Evolutionary conservation across 2,888 invertebrate genomes (phyloP).

Genomic region (Trachelus iudaicus): DNA sequence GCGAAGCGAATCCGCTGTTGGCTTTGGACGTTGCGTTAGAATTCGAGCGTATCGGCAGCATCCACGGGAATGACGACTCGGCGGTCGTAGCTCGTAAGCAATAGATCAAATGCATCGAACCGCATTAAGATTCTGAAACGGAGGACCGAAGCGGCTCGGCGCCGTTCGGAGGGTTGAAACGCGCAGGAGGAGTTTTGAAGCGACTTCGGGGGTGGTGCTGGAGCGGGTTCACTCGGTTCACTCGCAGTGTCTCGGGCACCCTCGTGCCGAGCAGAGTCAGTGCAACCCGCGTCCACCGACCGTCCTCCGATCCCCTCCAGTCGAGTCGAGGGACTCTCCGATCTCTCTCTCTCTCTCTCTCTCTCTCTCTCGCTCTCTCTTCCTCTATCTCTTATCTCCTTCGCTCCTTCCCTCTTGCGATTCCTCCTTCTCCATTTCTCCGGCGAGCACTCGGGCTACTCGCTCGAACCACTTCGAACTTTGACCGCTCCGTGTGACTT

Average conservation of each 20-base stretch:
- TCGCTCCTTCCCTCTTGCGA: background rate
- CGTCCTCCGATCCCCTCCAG: slow-evolving; percentile 36
- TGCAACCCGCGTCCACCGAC: slow-evolving; percentile 20
- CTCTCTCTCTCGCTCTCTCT: slow-evolving; percentile 16
- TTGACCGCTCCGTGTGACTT: background rate
- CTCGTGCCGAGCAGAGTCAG: slow-evolving; percentile 41
- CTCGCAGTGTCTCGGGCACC: slow-evolving; percentile 47
- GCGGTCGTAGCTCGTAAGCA: background rate
- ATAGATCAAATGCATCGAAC: background rate
- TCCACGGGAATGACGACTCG: background rate
- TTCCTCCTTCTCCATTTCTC: slow-evolving; percentile 23
- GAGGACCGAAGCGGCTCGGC: background rate
- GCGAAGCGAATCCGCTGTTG: background rate
- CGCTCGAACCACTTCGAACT: background rate
- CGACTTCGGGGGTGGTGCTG: background rate
- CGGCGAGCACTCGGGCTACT: background rate
- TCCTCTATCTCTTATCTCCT: slow-evolving; percentile 19
- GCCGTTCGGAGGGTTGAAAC: slow-evolving; percentile 2
- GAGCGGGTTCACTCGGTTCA: background rate
- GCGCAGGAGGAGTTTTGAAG: slow-evolving; percentile 4
- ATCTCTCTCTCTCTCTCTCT: background rate
- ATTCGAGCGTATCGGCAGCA: background rate
- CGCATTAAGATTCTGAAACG: background rate
- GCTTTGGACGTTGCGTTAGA: background rate
- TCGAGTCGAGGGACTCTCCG: slow-evolving; percentile 25